A percentile compares a stretch with the other conserved stretches of the same genome.
Evolutionary conservation across 2,113 vertebrate genomes (phyloP).

Genomic region (Tor tambroides): DNA sequence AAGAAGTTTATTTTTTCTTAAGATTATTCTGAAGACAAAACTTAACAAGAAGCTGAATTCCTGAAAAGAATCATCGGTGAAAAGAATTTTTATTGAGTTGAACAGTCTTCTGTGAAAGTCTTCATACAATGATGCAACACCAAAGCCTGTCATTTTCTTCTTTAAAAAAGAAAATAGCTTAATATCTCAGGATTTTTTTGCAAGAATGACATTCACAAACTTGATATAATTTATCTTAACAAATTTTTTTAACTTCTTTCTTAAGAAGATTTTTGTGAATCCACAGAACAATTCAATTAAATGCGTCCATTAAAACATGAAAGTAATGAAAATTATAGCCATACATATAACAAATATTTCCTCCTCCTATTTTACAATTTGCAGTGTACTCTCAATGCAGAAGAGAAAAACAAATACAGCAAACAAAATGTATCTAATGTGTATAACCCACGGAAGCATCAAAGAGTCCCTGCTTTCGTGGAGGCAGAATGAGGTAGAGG

Average conservation of each 20-base stretch:
- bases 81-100: too few relatives aligned
- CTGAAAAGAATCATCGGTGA: too few relatives aligned
- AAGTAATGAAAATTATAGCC: background rate
- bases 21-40: background rate
- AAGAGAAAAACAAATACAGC: background rate
- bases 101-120: background rate
- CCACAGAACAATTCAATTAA: background rate
- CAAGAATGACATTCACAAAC: background rate
- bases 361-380: background rate
- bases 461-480: background rate
- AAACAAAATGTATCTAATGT: background rate
- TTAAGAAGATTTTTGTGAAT: background rate
- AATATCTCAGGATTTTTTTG: background rate
- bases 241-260: background rate
- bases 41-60: too few relatives aligned
- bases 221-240: background rate
- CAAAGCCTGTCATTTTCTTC: background rate
- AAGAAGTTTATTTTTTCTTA: background rate
- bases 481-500: slow-evolving; percentile 22
- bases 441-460: background rate
- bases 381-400: background rate
- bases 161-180: background rate
- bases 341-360: background rate
- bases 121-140: background rate
- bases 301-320: background rate